Conservation (phyloP, 92 coral and sea anemone species). For the Zoanthus gigantus region DNA sequence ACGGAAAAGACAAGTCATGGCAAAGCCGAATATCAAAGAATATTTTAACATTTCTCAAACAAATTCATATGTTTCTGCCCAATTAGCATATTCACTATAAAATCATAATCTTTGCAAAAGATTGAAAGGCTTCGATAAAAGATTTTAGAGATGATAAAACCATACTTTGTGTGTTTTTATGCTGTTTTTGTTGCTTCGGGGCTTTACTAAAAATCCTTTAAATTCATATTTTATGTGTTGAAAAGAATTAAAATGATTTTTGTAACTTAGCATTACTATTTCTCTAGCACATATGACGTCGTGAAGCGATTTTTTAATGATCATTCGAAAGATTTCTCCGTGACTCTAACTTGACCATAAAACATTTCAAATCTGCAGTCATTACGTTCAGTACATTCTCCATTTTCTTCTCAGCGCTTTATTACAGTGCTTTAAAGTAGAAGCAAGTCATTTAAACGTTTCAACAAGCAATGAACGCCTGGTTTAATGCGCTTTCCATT, state of each 20-base stretch:
- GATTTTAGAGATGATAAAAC: background rate
- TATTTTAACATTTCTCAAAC: conserved; percentile 45
- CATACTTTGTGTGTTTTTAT: background rate
- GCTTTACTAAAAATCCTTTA: background rate
- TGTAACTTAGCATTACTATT: background rate
- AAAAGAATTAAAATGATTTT: background rate
- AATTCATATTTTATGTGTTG: background rate
- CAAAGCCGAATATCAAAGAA: conserved; percentile 32
- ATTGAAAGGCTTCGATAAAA: conserved; percentile 19
- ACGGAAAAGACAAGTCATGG: conserved; percentile 25
- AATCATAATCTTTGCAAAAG: conserved; percentile 22
- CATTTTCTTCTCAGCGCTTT: background rate
- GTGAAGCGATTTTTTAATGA: too few species aligned
- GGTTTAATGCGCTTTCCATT: background rate
- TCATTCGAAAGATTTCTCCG: background rate
- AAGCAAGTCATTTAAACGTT: background rate
- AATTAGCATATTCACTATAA: conserved; percentile 47
- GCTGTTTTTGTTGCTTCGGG: background rate
- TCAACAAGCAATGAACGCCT: background rate
- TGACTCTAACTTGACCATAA: background rate
- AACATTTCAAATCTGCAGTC: too few species aligned
- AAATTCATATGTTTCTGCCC: conserved; percentile 41
- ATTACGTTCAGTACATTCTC: background rate
- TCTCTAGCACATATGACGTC: too few species aligned
- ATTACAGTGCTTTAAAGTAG: background rate